A percentile compares a stretch with the other conserved stretches of the same genome.
phyloP scores from a whole-genome alignment of 1,140 invertebrate genomes.

The Aphelenchoides fujianensis region DNA sequence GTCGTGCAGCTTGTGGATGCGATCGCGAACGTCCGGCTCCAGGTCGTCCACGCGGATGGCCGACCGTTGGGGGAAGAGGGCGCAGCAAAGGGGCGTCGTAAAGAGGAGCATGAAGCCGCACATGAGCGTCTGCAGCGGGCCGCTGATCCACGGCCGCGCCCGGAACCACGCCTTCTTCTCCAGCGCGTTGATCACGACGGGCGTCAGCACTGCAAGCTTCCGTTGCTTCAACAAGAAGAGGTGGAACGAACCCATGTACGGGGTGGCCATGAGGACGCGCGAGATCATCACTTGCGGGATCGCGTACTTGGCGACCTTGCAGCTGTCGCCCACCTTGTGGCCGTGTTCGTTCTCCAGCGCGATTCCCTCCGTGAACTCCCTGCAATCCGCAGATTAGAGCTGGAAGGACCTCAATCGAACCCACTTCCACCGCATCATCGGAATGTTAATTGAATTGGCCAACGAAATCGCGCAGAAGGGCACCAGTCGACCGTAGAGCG shows the following conservation, averaged over 20 bases:
- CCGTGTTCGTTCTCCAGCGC: constrained; percentile 64
- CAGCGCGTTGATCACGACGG: constrained; percentile 43
- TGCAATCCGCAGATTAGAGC: constrained; percentile 23
- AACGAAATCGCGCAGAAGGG: constrained; percentile 83
- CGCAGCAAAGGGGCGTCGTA: constrained; percentile 48
- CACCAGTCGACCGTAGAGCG: constrained; percentile 68
- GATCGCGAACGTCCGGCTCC: constrained; percentile 26
- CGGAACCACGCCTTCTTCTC: constrained; percentile 36
- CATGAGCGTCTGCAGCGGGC: constrained; percentile 39
- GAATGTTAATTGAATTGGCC: constrained; percentile 87
- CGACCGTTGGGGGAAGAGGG: constrained; percentile 43
- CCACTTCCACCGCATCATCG: constrained; percentile 74
- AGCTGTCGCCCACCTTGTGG: constrained; percentile 67
- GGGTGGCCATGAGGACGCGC: constrained; percentile 66
- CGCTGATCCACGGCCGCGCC: constrained; percentile 22
- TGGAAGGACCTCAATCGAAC: constrained; percentile 13
- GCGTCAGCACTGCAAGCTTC: too few species aligned
- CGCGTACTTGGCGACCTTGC: constrained; percentile 73
- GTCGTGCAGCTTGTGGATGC: constrained; percentile 23
- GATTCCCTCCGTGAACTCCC: constrained; percentile 65
- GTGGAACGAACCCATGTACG: constrained; percentile 77
- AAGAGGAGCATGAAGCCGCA: constrained; percentile 37
- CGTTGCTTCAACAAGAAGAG: too few species aligned
- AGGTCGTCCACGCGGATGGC: constrained; percentile 13
- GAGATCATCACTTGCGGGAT: constrained; percentile 81